These are phyloP conservation scores for Monodelphis domestica DNA, from an alignment of 2,797 vertebrate species.

Conservation along the genomic window DNA sequence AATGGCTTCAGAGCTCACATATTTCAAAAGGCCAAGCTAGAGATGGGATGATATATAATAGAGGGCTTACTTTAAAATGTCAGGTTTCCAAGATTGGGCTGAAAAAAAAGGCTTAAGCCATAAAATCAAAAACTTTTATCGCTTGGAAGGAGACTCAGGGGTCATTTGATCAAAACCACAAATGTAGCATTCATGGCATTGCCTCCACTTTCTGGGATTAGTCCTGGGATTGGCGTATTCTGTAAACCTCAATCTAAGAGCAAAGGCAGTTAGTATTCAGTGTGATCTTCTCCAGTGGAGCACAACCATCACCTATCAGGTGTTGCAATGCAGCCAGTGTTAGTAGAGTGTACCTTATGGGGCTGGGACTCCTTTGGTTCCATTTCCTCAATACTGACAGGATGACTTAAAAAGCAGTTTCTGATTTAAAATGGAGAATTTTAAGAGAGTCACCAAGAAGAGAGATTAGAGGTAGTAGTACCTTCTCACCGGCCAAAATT, in stretches of 20 bases:
- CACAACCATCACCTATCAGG: too few relatives aligned
- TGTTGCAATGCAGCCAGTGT: neutral
- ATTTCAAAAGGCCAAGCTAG: neutral
- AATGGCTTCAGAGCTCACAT: neutral
- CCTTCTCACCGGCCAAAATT: neutral
- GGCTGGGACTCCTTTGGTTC: neutral
- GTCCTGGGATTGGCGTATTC: too few relatives aligned
- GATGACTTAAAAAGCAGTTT: conserved; percentile 18
- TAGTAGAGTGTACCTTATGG: rapidly evolving
- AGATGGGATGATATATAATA: neutral
- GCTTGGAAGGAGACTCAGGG: neutral
- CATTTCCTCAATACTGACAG: conserved; percentile 7
- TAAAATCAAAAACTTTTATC: neutral
- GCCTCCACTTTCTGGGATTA: neutral
- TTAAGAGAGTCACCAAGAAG: neutral
- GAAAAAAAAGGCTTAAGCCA: neutral
- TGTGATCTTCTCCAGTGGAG: too few relatives aligned
- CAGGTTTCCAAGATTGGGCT: neutral
- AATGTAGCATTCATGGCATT: neutral
- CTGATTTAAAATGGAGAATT: neutral
- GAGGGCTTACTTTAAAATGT: neutral
- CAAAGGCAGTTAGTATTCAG: neutral
- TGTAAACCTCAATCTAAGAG: neutral
- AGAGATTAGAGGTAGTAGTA: neutral
- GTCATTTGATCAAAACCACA: neutral